Evolutionary conservation across 2,888 invertebrate genomes (phyloP).

Genomic region (Minunthozetes semirufus): DNA sequence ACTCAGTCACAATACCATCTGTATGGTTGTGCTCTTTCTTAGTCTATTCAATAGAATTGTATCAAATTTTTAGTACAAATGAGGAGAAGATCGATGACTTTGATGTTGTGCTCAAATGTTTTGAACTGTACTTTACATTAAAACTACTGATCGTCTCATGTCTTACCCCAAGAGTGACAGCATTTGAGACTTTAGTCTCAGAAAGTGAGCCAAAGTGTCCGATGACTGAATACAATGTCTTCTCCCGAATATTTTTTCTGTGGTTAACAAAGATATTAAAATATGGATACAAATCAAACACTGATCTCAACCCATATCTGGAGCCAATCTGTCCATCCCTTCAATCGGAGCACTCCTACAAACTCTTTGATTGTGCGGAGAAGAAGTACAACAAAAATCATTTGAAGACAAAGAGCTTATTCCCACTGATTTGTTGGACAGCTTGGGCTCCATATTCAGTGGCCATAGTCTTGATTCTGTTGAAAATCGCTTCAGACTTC

Average conservation of each 20-base stretch:
- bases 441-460: neutral
- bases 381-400: neutral
- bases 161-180: neutral
- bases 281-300: neutral
- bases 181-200: neutral
- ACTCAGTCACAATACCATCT: neutral
- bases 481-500: neutral
- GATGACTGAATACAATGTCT: neutral
- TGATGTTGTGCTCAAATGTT: neutral
- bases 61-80: neutral
- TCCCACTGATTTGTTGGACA: constrained; percentile 1
- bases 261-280: neutral
- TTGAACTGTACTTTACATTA: neutral
- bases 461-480: neutral
- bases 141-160: neutral
- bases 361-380: neutral
- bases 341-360: neutral
- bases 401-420: neutral
- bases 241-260: neutral
- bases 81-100: neutral
- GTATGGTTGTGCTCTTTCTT: neutral
- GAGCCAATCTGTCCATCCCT: neutral
- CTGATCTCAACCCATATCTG: neutral
- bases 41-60: neutral
- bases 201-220: neutral